Evolutionary conservation across 2,113 vertebrate genomes (phyloP).

Genomic region (Labrus mixtus): DNA sequence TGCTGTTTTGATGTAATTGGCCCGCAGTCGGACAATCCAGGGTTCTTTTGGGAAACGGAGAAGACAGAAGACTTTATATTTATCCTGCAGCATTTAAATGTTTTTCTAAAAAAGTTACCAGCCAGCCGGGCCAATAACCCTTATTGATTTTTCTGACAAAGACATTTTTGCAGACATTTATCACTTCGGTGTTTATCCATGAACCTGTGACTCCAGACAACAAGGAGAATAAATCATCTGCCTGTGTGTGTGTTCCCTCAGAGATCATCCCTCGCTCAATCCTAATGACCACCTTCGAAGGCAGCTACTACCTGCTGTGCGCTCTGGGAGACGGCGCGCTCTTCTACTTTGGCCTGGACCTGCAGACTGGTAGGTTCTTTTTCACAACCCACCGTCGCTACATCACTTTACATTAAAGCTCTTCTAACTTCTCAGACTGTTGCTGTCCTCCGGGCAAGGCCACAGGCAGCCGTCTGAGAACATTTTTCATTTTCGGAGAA

Average conservation of each 20-base stretch:
- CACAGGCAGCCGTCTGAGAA: constrained; percentile 15
- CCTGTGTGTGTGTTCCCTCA: constrained; percentile 68
- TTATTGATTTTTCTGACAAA: constrained; percentile 56
- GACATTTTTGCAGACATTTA: constrained; percentile 39
- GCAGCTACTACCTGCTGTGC: constrained; percentile 96
- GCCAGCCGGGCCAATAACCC: constrained; percentile 12
- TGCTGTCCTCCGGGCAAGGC: neutral
- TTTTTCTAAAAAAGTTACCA: constrained; percentile 22
- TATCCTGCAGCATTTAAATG: constrained; percentile 32
- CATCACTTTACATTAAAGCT: neutral
- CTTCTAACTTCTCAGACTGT: constrained; percentile 3
- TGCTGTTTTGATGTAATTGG: constrained; percentile 29
- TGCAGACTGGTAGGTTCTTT: constrained; percentile 88
- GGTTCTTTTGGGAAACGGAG: constrained; percentile 28
- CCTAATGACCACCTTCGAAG: constrained; percentile 99
- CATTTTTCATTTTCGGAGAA: constrained; percentile 18
- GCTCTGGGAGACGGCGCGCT: constrained; percentile 97
- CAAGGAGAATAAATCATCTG: constrained; percentile 48
- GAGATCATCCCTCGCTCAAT: constrained; percentile 99
- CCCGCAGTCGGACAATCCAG: constrained; percentile 15
- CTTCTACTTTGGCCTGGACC: constrained; percentile 97
- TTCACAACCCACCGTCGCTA: neutral
- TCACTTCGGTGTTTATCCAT: constrained; percentile 38
- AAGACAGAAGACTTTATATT: constrained; percentile 42
- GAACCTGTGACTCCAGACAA: constrained; percentile 22